Percentiles rank a stretch among this genome's conserved stretches.
Evolutionary conservation across 1,140 invertebrate species (phyloP).

Genomic region (Bombus polaris): DNA sequence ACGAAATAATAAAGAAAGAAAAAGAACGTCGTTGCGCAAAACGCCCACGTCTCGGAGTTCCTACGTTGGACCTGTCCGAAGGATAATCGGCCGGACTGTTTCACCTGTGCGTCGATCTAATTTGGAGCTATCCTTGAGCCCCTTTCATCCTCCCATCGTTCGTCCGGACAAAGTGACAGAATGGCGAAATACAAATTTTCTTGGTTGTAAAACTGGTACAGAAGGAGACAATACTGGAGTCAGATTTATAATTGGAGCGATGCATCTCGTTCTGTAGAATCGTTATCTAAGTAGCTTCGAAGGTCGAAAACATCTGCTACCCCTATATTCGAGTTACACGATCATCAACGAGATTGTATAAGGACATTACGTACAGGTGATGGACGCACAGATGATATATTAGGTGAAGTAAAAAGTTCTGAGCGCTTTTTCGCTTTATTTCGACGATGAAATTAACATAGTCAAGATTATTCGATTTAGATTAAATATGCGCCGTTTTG

Average conservation of each 20-base stretch:
- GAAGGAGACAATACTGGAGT: background rate
- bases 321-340: slow-evolving; percentile 39
- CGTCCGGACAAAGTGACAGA: no score
- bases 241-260: background rate
- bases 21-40: background rate
- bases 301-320: slow-evolving; percentile 45
- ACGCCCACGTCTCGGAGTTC: slow-evolving; percentile 27
- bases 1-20: background rate
- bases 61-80: background rate
- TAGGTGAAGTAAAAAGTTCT: no score
- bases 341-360: slow-evolving; percentile 28
- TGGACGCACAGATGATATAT: slow-evolving; percentile 33
- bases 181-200: background rate
- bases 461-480: no score
- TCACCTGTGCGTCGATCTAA: slow-evolving; percentile 45
- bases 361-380: slow-evolving; percentile 51
- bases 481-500: no score
- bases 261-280: background rate
- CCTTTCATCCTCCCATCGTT: background rate
- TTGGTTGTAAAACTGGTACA: no score
- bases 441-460: no score
- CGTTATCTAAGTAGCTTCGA: background rate
- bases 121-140: slow-evolving; percentile 30
- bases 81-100: slow-evolving; percentile 7
- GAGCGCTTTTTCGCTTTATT: no score